These are phyloP conservation scores for Illadopsis cleaveri DNA, from an alignment of 2,113 vertebrate species.

Conservation along the genomic window DNA sequence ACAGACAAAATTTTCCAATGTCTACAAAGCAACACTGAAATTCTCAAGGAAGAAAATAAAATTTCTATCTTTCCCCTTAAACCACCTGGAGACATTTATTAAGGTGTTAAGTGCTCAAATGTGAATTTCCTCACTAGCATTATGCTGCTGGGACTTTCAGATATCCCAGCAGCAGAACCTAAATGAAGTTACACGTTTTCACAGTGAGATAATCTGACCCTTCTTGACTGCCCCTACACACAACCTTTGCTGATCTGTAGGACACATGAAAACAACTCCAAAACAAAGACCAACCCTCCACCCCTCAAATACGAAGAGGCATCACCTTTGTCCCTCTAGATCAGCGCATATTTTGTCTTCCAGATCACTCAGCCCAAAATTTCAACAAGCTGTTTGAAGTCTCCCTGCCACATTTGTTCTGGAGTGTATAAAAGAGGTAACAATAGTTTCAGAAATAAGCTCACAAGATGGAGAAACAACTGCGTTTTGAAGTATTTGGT, in stretches of 20 bases:
- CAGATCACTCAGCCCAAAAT: not conserved
- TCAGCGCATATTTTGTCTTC: not conserved
- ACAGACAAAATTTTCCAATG: not conserved
- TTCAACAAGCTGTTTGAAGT: not conserved
- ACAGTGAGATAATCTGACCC: not conserved
- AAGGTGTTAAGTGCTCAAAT: not conserved
- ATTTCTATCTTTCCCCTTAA: not conserved
- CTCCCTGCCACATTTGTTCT: not conserved
- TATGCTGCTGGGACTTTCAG: not conserved
- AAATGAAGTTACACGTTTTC: not conserved
- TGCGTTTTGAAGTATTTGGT: not conserved
- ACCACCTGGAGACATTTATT: not conserved
- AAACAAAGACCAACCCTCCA: not conserved
- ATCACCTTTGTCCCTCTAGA: not conserved
- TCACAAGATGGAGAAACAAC: not conserved
- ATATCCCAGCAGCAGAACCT: not conserved
- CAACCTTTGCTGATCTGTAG: not conserved
- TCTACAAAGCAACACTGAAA: not conserved
- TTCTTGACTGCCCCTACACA: not conserved
- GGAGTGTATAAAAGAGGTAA: not conserved
- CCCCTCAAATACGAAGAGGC: not conserved
- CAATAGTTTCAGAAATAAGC: not conserved
- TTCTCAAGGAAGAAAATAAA: not conserved
- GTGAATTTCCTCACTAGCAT: not conserved
- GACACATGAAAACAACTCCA: not conserved